Evolutionary conservation across 2,797 vertebrate genomes (phyloP).

Genomic region (Sebastes vulpes): DNA sequence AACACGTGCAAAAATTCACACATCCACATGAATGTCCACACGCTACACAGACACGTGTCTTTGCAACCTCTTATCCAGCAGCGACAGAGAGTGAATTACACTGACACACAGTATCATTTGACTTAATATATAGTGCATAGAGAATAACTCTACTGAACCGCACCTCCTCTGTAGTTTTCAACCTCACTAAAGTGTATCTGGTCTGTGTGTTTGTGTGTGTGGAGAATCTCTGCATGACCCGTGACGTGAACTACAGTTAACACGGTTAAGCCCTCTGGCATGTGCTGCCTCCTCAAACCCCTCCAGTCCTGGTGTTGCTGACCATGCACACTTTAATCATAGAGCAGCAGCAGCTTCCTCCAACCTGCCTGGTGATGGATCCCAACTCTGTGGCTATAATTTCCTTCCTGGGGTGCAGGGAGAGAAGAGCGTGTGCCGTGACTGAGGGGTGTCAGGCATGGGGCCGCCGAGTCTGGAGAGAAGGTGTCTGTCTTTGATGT

Average conservation of each 20-base stretch:
- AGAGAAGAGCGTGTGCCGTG: slow-evolving; percentile 74
- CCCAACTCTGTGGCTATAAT: slow-evolving; percentile 72
- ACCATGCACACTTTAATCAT: slow-evolving; percentile 79
- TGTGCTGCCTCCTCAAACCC: slow-evolving; percentile 55
- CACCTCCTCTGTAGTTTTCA: neutral
- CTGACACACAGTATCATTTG: slow-evolving; percentile 14
- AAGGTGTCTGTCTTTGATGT: slow-evolving; percentile 69
- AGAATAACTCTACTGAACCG: slow-evolving; percentile 1
- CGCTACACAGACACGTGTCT: neutral
- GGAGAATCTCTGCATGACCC: slow-evolving; percentile 54
- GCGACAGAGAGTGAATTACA: slow-evolving; percentile 21
- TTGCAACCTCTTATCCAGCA: neutral
- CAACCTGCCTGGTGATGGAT: slow-evolving; percentile 75
- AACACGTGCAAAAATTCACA: slow-evolving; percentile 9
- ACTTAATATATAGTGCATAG: slow-evolving; percentile 7
- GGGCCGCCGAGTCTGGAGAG: slow-evolving; percentile 65
- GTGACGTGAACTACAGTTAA: slow-evolving; percentile 63
- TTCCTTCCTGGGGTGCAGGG: slow-evolving; percentile 78
- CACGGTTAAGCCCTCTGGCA: slow-evolving; percentile 64
- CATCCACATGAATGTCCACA: neutral
- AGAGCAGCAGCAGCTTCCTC: slow-evolving; percentile 69
- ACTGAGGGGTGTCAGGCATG: slow-evolving; percentile 68
- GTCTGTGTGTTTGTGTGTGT: slow-evolving; percentile 28
- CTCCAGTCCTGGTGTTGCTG: slow-evolving; percentile 63
- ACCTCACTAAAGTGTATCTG: neutral